phyloP scores from a whole-genome alignment of 2,113 vertebrate genomes.

The Cynoglossus semilaevis region DNA sequence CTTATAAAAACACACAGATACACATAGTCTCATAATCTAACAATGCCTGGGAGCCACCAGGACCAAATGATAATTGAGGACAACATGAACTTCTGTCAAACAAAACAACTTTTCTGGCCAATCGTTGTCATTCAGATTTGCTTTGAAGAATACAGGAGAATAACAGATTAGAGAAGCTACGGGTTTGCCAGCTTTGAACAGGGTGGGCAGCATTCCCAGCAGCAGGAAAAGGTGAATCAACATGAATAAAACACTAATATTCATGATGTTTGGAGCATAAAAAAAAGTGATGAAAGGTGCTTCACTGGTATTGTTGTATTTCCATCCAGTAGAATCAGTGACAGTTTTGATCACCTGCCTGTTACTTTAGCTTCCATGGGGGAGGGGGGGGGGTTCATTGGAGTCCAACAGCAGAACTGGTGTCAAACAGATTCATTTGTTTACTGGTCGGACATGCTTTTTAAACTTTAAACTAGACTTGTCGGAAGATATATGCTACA shows the following conservation, averaged over 20 bases:
- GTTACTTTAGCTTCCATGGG: too few relatives aligned
- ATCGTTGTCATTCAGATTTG: conserved; percentile 17
- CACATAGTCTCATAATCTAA: conserved; percentile 23
- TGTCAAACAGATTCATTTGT: too few relatives aligned
- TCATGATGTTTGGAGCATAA: too few relatives aligned
- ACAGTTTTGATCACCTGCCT: too few relatives aligned
- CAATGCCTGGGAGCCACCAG: conserved; percentile 24
- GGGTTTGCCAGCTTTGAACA: conserved; percentile 22
- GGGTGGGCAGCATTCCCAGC: conserved; percentile 34
- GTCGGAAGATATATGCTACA: too few relatives aligned
- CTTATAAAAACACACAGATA: neutral
- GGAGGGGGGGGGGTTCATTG: too few relatives aligned
- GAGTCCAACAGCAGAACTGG: too few relatives aligned
- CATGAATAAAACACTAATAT: neutral
- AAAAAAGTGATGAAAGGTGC: too few relatives aligned
- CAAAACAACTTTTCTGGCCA: conserved; percentile 37
- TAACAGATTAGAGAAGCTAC: conserved; percentile 40
- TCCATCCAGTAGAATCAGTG: too few relatives aligned
- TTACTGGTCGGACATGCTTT: too few relatives aligned
- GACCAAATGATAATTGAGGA: conserved; percentile 38
- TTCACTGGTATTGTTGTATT: too few relatives aligned
- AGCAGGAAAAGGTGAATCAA: neutral
- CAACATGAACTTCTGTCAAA: conserved; percentile 39
- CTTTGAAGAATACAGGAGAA: conserved; percentile 24
- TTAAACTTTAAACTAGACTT: too few relatives aligned